Evolutionary conservation across 2,113 vertebrate genomes (phyloP).

Genomic region (Neogale vison): DNA sequence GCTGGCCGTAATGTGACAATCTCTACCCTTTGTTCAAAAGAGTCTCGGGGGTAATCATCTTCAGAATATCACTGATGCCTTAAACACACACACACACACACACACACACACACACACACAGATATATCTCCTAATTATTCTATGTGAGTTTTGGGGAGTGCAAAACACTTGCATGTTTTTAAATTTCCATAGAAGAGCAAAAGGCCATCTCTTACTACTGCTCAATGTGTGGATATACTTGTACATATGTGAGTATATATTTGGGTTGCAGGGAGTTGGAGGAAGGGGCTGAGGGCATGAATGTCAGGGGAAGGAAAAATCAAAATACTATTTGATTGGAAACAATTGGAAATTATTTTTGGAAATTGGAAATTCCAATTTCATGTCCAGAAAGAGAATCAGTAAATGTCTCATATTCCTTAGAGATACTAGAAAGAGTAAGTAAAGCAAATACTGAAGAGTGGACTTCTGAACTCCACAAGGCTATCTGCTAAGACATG

Average conservation of each 20-base stretch:
- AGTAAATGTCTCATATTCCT: conserved; percentile 2
- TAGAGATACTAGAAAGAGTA: not conserved
- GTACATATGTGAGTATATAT: not conserved
- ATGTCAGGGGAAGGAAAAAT: not conserved
- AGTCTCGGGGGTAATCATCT: not conserved
- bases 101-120: too few species aligned
- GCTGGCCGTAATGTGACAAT: not conserved
- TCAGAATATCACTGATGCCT: not conserved
- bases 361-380: not conserved
- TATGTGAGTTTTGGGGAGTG: not conserved
- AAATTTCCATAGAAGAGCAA: not conserved
- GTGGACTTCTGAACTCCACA: not conserved
- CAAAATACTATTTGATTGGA: not conserved
- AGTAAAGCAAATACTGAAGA: not conserved
- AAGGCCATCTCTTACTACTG: not conserved
- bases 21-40: not conserved
- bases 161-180: not conserved
- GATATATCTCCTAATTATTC: not conserved
- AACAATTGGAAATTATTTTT: too few species aligned
- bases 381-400: conserved; percentile 21
- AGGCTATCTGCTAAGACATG: not conserved
- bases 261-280: not conserved
- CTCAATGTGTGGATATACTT: not conserved
- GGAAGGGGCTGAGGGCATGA: not conserved
- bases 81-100: too few species aligned